These are phyloP conservation scores for Megamerina dolium DNA, from an alignment of 2,888 invertebrate genomes.

Conservation along the genomic window DNA sequence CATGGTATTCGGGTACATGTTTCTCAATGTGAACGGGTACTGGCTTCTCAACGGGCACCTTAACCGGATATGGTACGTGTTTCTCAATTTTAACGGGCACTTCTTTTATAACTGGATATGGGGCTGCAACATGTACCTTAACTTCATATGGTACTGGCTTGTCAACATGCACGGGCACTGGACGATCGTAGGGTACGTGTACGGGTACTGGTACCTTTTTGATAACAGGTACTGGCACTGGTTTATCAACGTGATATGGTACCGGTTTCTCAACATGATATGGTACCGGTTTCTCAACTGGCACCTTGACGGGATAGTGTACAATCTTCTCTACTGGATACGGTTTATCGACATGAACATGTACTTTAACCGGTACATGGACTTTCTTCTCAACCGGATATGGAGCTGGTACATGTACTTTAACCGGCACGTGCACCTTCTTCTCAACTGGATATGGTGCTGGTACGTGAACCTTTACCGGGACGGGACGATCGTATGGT, in stretches of 20 bases:
- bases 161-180: conserved; percentile 63
- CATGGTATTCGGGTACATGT: conserved; percentile 55
- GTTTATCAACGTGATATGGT: conserved; percentile 58
- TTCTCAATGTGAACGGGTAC: conserved; percentile 72
- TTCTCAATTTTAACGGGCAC: conserved; percentile 63
- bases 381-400: conserved; percentile 65
- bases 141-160: conserved; percentile 71
- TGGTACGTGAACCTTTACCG: conserved; percentile 62
- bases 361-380: conserved; percentile 62
- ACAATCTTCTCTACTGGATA: conserved; percentile 67
- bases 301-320: conserved; percentile 67
- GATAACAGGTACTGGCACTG: conserved; percentile 57
- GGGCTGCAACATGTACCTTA: conserved; percentile 62
- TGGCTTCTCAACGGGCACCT: conserved; percentile 62
- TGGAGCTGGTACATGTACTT: conserved; percentile 69
- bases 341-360: conserved; percentile 68
- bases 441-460: conserved; percentile 65
- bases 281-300: conserved; percentile 64
- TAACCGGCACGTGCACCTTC: conserved; percentile 64
- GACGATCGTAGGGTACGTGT: conserved; percentile 57
- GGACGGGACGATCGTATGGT: conserved; percentile 71
- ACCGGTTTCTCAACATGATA: conserved; percentile 58
- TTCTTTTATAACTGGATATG: conserved; percentile 64
- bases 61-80: conserved; percentile 64
- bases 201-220: conserved; percentile 63